These are phyloP conservation scores for Petrophora chlorosata DNA, from an alignment of 2,888 invertebrate species.

Conservation along the genomic window DNA sequence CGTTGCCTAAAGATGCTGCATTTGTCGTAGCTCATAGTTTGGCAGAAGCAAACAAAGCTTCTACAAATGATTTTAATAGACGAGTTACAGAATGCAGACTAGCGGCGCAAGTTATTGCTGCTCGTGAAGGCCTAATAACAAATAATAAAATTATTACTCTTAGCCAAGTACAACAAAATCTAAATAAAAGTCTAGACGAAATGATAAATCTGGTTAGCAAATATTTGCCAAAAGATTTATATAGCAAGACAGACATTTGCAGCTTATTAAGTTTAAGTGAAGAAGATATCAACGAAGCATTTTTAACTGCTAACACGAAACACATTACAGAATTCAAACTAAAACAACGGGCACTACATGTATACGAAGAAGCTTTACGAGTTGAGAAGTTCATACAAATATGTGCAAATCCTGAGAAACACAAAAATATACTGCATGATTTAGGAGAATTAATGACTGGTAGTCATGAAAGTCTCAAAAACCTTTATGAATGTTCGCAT, in stretches of 20 bases:
- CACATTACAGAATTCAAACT: conserved; percentile 90
- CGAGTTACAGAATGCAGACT: conserved; percentile 97
- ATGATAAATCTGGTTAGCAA: conserved; percentile 88
- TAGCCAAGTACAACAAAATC: conserved; percentile 88
- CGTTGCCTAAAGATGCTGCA: conserved; percentile 90
- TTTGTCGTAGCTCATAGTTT: conserved; percentile 98
- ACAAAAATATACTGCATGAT: conserved; percentile 69
- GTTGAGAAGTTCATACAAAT: conserved; percentile 89
- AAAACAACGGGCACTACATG: conserved; percentile 94
- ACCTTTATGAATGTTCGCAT: conserved; percentile 97
- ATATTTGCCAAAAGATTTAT: conserved; percentile 86
- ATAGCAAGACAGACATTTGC: conserved; percentile 88
- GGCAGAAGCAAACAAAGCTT: conserved; percentile 96
- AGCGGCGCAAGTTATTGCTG: conserved; percentile 90
- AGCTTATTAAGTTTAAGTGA: conserved; percentile 82
- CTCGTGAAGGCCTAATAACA: conserved; percentile 61
- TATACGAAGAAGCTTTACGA: conserved; percentile 94
- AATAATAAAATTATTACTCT: conserved; percentile 88
- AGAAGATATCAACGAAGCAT: conserved; percentile 82
- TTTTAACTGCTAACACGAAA: conserved; percentile 80
- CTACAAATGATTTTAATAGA: conserved; percentile 94
- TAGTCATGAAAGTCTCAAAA: conserved; percentile 93
- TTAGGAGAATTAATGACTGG: conserved; percentile 93
- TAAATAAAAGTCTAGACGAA: conserved; percentile 85
- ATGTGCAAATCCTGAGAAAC: conserved; percentile 71